A percentile compares a stretch with the other conserved stretches of the same genome.
Conservation (phyloP, 2,113 vertebrate species). For the Neopipo cinnamomea region DNA sequence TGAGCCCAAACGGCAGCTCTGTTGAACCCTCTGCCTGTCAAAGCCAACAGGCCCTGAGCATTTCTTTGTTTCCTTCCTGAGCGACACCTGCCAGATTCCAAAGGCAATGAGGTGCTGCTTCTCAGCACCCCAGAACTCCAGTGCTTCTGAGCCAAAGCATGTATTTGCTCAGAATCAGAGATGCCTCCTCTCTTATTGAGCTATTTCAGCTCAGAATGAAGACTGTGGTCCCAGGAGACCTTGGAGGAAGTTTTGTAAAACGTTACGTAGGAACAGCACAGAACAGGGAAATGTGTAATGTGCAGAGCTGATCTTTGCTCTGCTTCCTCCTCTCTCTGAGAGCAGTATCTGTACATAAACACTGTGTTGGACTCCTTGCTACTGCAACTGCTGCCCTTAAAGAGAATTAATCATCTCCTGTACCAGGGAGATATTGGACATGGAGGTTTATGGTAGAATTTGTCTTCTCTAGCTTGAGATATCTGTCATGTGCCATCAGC, state of each 20-base stretch:
- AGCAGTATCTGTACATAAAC: neutral
- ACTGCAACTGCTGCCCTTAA: neutral
- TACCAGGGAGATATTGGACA: neutral
- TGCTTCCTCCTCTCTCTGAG: neutral
- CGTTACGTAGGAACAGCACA: neutral
- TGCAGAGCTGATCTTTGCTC: neutral
- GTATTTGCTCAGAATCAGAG: neutral
- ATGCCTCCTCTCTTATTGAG: neutral
- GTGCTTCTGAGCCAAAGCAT: neutral
- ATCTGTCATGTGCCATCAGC: neutral
- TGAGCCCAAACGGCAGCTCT: neutral
- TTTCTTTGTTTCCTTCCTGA: neutral
- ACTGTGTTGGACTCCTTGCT: neutral
- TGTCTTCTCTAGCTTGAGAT: neutral
- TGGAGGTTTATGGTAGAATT: neutral
- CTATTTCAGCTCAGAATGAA: neutral
- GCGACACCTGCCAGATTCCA: neutral
- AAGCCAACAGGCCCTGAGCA: neutral
- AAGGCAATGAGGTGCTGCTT: neutral
- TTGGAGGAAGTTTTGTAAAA: neutral
- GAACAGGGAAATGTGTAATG: neutral
- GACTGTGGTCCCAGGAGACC: neutral
- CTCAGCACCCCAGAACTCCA: neutral
- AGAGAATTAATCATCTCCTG: neutral
- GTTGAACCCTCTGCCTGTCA: neutral